Conservation (phyloP, 2,888 invertebrate species). For the Orgyia antiqua region DNA sequence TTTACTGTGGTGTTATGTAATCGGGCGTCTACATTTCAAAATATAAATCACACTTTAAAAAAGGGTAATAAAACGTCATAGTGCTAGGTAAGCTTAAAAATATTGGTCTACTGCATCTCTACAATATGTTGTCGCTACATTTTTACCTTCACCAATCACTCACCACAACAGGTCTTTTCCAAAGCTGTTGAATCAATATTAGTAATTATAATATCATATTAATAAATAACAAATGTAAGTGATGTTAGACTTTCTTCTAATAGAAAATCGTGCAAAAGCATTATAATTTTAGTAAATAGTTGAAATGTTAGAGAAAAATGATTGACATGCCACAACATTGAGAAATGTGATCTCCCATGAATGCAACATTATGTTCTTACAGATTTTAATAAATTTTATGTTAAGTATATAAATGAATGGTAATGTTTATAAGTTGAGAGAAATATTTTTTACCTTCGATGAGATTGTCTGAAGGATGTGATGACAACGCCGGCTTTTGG, state of each 20-base stretch:
- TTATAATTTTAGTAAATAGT: slow-evolving; percentile 22
- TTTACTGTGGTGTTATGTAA: slow-evolving; percentile 41
- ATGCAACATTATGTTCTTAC: slow-evolving; percentile 28
- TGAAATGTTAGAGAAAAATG: slow-evolving; percentile 24
- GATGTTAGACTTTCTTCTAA: slow-evolving; percentile 10
- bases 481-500: slow-evolving; percentile 92
- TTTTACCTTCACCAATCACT: slow-evolving; percentile 67
- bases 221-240: slow-evolving; percentile 12
- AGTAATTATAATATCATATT: slow-evolving; percentile 39
- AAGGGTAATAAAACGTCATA: slow-evolving; percentile 39
- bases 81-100: slow-evolving; percentile 55
- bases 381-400: too few relatives aligned
- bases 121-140: slow-evolving; percentile 50
- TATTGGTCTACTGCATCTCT: slow-evolving; percentile 55
- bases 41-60: slow-evolving; percentile 28
- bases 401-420: slow-evolving; percentile 18
- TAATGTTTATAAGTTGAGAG: background rate
- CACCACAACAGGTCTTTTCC: slow-evolving; percentile 77
- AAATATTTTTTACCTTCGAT: slow-evolving; percentile 82
- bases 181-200: slow-evolving; percentile 72
- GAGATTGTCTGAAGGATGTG: slow-evolving; percentile 92
- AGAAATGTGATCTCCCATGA: slow-evolving; percentile 48
- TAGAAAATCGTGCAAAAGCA: slow-evolving; percentile 46
- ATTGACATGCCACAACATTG: slow-evolving; percentile 59
- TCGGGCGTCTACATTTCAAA: slow-evolving; percentile 29